Base-by-base conservation (phyloP, 1,140 invertebrate genomes). In the Aphaenogaster floridana region DNA sequence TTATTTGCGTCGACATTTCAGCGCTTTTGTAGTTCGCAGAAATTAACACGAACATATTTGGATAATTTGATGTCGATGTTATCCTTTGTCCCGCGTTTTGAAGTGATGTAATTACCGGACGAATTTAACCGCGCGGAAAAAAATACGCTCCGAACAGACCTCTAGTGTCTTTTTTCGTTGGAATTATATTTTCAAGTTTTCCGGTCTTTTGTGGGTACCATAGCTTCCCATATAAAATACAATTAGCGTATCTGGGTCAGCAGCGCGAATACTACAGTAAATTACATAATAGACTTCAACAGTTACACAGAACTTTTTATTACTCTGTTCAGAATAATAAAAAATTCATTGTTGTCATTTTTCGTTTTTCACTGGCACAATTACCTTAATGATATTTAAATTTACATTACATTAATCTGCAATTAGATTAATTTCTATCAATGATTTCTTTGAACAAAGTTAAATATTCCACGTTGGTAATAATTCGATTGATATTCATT, bases 81-180 rank as follows among this genome's bases (percentile, higher is more conserved):
- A 76, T 63, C 42, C 76, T 80, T 79, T 88, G 86, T 87, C 9
- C n/a, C 13, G 50, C 68, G 34, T 80, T 72, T 64, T 34, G 45
- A 76, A 76, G 17, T 48, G 39, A n/a, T 8, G 28, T 34, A 84
- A 71, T 88, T 86, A 71, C 28, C 54, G 48, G 15, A 50, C 52
- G 39, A 89, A 74, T 74, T 69, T 45, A 77, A 42, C 76, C 36
- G 45, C 13, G 48, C n/a, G 9, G 48, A 66, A 76, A 76, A 76
- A 89, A 71, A 71, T 57, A 72, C 21, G 36, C 79, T 45, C 50
- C 28, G 64, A 34, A 71, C 42, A 63, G 13, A 36, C 39, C 59
- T 68, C 45, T 21, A 42, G 36, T 21, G 45, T 69, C 7, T 28
- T 52, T 64, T 48, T 64, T 54, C 36, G 57, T 61, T 39, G 17